A percentile compares a stretch with the other conserved stretches of the same genome.
Conservation (phyloP, 2,888 invertebrate genomes). For the Beris chalybata region DNA sequence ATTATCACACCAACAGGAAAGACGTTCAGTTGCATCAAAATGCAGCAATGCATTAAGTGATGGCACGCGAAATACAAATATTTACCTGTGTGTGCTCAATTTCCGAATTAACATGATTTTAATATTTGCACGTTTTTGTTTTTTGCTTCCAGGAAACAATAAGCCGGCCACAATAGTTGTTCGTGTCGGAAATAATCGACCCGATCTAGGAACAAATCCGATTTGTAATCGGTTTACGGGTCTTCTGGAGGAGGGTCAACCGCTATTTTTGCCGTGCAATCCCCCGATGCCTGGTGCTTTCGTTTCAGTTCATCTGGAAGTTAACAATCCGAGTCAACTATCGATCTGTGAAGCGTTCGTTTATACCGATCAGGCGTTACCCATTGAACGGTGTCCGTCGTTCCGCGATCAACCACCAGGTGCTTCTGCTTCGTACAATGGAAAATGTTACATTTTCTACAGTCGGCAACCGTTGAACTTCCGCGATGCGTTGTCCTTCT, state of each 20-base stretch:
- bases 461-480: slow-evolving; percentile 81
- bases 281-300: slow-evolving; percentile 95
- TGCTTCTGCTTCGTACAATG: slow-evolving; percentile 90
- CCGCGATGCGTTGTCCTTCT: slow-evolving; percentile 77
- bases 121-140: no score
- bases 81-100: no score
- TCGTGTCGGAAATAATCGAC: slow-evolving; percentile 88
- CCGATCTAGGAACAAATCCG: slow-evolving; percentile 88
- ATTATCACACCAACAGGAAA: no score
- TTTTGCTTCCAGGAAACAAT: slow-evolving; percentile 63
- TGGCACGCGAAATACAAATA: no score
- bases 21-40: no score
- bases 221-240: slow-evolving; percentile 90
- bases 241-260: slow-evolving; percentile 84
- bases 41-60: no score
- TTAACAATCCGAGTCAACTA: slow-evolving; percentile 71
- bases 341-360: slow-evolving; percentile 93
- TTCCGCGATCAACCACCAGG: slow-evolving; percentile 92
- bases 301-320: slow-evolving; percentile 87
- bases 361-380: slow-evolving; percentile 87
- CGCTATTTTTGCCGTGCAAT: slow-evolving; percentile 88
- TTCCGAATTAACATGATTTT: no score
- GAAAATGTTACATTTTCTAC: slow-evolving; percentile 93
- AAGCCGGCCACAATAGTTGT: slow-evolving; percentile 85
- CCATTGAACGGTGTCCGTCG: slow-evolving; percentile 89